phyloP scores from a whole-genome alignment of 1,140 invertebrate genomes.

The Orussus abietinus region DNA sequence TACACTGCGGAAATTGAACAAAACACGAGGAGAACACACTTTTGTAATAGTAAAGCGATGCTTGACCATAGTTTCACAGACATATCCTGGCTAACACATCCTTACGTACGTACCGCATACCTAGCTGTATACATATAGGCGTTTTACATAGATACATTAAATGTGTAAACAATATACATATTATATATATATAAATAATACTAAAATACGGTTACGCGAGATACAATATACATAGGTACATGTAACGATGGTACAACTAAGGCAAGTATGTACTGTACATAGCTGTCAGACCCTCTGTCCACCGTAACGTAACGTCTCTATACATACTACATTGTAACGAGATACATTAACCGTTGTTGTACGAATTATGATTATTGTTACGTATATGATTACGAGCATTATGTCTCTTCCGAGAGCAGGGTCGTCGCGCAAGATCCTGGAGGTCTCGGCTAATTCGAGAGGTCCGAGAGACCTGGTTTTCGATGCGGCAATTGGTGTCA shows the following conservation, averaged over 20 bases:
- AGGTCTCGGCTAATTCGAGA: too few species aligned
- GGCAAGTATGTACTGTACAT: constrained; percentile 53
- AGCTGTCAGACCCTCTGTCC: constrained; percentile 45
- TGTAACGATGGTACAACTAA: constrained; percentile 49
- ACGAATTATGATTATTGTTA: constrained; percentile 42
- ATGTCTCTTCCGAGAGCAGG: too few species aligned
- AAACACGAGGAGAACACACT: constrained; percentile 28
- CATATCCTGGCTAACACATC: constrained; percentile 52
- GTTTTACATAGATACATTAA: constrained; percentile 45
- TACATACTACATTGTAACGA: constrained; percentile 38
- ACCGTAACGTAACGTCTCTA: constrained; percentile 15
- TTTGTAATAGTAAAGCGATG: constrained; percentile 41
- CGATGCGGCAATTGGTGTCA: too few species aligned
- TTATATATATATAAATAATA: too few species aligned
- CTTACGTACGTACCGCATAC: constrained; percentile 48
- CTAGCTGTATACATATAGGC: constrained; percentile 30
- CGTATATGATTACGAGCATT: too few species aligned
- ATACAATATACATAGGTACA: constrained; percentile 37
- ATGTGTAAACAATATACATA: constrained; percentile 47
- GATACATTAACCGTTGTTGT: constrained; percentile 49
- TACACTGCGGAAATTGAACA: too few species aligned
- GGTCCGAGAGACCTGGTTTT: too few species aligned
- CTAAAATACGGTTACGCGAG: constrained; percentile 38
- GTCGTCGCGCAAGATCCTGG: too few species aligned
- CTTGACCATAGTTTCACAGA: constrained; percentile 50